Base-by-base conservation (phyloP, 1,140 invertebrate species). In the Eurosta solidaginis region DNA sequence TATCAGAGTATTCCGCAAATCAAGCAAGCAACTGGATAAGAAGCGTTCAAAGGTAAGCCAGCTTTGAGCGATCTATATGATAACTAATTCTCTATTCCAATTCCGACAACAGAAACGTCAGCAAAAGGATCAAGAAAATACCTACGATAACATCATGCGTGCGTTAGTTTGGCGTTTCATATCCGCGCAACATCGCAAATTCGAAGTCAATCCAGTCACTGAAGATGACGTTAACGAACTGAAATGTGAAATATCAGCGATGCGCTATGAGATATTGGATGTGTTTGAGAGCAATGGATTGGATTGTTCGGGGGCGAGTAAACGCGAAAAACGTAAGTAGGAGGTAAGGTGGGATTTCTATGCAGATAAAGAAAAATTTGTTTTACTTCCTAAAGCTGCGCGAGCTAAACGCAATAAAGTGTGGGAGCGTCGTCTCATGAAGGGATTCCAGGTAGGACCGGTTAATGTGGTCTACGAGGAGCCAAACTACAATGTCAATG, bases 221-320 rank as follows among this genome's bases (percentile, higher is more conserved):
- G 96, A 97, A 86, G 96, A 98, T 81, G 94, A 97, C 82, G 91
- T 98, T 63, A 97, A 96, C 81, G 96, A 98, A 89, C 91, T 98
- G 1, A 98, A 97, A 86, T 93, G 94, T 82, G 96, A 97, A 81
- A 93, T 97, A 20, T 94, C 93, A 0, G 90, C 93, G 0, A 92
- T 95, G 89, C 90, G 93, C 80, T 95, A 93, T 83, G 95, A 97
- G 87, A 90, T 97, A 78, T 88, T 97, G 0, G 95, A 97, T 81
- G 93, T 97, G 20, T 92, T 97, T 36, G 90, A 91, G 74, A 91
- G 89, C 83, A 95, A 94, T 81, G 94, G 94, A 29, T 93, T 96
- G 93, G 92, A 95, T 84, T 91, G 94, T 0, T 91, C 91, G 1
- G 91, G 89, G 3, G 91, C 91, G n/a, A 91, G 93, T 80, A 91